Evolutionary conservation across 2,113 vertebrate genomes (phyloP).

Genomic region (Prunella himalayana): DNA sequence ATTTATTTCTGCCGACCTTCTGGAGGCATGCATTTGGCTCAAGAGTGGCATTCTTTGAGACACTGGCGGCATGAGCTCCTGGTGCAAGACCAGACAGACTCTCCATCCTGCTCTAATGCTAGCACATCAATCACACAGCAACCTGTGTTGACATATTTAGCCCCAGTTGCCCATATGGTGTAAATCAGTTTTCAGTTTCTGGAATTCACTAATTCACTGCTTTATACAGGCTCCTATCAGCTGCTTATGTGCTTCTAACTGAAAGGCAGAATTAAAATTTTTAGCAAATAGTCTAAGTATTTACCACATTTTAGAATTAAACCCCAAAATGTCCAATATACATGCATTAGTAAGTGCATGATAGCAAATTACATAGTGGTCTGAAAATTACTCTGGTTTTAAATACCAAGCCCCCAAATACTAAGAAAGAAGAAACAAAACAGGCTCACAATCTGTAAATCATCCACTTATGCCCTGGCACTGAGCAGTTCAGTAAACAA

Average conservation of each 20-base stretch:
- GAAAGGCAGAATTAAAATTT: not conserved
- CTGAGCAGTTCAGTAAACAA: slow-evolving; percentile 48
- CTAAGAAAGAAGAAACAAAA: slow-evolving; percentile 25
- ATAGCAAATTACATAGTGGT: not conserved
- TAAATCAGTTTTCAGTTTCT: slow-evolving; percentile 26
- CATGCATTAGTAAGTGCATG: not conserved
- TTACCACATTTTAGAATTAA: not conserved
- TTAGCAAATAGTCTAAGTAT: not conserved
- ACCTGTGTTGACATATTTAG: slow-evolving; percentile 29
- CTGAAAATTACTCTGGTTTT: not conserved
- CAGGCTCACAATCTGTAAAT: slow-evolving; percentile 47
- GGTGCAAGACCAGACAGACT: slow-evolving; percentile 44
- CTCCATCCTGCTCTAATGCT: slow-evolving; percentile 38
- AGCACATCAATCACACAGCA: slow-evolving; percentile 40
- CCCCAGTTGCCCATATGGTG: slow-evolving; percentile 11
- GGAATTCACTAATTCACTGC: slow-evolving; percentile 4
- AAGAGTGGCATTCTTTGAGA: slow-evolving; percentile 43
- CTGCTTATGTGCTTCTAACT: not conserved
- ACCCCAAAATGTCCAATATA: not conserved
- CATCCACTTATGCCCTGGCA: slow-evolving; percentile 43
- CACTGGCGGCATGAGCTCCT: slow-evolving; percentile 10
- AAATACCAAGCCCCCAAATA: not conserved
- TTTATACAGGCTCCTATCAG: not conserved
- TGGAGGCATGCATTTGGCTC: slow-evolving; percentile 57
- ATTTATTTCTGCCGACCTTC: slow-evolving; percentile 53